phyloP scores from a whole-genome alignment of 2,888 invertebrate species.

The Dryomyza anilis region DNA sequence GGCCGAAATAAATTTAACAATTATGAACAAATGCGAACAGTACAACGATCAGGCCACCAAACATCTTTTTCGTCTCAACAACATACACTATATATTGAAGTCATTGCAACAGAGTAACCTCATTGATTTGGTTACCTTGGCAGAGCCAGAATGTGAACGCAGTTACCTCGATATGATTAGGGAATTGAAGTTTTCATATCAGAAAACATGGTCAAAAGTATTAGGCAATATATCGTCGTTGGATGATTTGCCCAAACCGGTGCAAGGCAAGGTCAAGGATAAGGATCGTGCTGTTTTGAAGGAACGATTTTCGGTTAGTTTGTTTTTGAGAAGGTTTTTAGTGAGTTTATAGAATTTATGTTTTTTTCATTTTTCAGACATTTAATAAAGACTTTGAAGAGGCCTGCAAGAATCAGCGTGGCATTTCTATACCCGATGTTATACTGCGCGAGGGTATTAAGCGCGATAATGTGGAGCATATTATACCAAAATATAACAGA shows the following conservation, averaged over 20 bases:
- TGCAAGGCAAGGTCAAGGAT: conserved; percentile 78
- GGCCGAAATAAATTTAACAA: conserved; percentile 85
- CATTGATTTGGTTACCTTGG: conserved; percentile 78
- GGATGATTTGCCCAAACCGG: conserved; percentile 71
- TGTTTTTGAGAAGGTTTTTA: neutral
- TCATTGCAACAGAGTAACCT: conserved; percentile 84
- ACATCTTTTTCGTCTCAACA: conserved; percentile 91
- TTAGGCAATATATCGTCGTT: conserved; percentile 73
- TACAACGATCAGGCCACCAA: conserved; percentile 86
- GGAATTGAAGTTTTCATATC: conserved; percentile 71
- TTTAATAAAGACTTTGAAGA: conserved; percentile 98
- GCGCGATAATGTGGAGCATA: conserved; percentile 85
- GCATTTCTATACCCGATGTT: conserved; percentile 91
- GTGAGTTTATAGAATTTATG: neutral
- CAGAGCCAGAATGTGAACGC: conserved; percentile 84
- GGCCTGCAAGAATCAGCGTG: conserved; percentile 79
- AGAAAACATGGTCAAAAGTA: conserved; percentile 81
- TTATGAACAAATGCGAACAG: conserved; percentile 89
- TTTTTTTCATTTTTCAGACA: conserved; percentile 64
- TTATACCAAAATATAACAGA: conserved; percentile 83
- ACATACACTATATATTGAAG: conserved; percentile 93
- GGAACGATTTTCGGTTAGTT: conserved; percentile 83
- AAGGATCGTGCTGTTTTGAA: conserved; percentile 85
- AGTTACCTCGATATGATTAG: conserved; percentile 86
- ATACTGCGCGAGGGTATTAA: conserved; percentile 87